Base-by-base conservation (phyloP, 2,113 vertebrate species). In the Rutilus rutilus region DNA sequence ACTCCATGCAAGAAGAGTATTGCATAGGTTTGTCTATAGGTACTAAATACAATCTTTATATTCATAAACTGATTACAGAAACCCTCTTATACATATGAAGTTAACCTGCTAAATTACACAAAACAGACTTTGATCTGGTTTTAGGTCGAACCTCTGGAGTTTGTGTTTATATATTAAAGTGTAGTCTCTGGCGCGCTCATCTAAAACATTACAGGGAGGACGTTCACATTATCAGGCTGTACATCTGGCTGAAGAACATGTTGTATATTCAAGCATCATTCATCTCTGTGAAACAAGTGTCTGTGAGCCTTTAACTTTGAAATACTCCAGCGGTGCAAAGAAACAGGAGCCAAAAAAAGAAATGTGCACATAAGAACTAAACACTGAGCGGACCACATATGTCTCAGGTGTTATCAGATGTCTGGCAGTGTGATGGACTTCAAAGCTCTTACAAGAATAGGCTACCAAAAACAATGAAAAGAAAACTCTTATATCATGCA, bases 301-400 rank as follows among this genome's bases (percentile, higher is more conserved):
- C 33, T 67, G 89, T 14, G 92, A 91, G 87, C 39, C 33, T 82
- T 10, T 74, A 21, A 91, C 83, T 91, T 90, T 89, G 91, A 93
- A 86, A 86, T 77, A 85, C 74, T 85, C 89, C 91, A 91, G 76
- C 78, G 69, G 85, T 47, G 84, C 89, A 86, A 78, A 77, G 69
- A 85, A 30, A 42, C 21, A 83, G 76, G 39, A 45, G 83, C 84
- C 59, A 67, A 76, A 67, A 67, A 52, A 77, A 50, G 71, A 64
- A 27, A 47, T 11, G 36, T 47, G 39, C 39, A 27, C 2, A 5
- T 14, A 30, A 52, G 50, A 17, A 7, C 3, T 76, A 45, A 25
- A 52, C 4, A 36, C 65, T 36, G 17, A 69, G 30, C 3, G 33
- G 65, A 39, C 17, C 5, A n/a, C 36, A 79, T 10, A 27, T 25